These are phyloP conservation scores for Caenorhabditis sp. DNA, from an alignment of 2,888 invertebrate genomes.

Conservation along the genomic window DNA sequence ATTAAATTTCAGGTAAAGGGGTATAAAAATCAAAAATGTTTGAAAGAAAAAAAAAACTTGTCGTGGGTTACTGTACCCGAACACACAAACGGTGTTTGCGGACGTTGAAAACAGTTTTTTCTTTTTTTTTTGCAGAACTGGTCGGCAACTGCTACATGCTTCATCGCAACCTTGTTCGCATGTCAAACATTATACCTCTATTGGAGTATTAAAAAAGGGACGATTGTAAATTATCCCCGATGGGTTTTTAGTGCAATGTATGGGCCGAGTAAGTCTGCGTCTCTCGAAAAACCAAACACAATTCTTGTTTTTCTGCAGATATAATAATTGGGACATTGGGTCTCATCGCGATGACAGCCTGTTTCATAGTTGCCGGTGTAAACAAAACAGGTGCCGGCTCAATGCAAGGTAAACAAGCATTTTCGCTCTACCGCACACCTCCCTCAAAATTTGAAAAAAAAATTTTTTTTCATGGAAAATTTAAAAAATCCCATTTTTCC, in stretches of 20 bases:
- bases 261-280: constrained; percentile 21
- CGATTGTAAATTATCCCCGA: background rate
- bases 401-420: constrained; percentile 20
- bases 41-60: too few species aligned
- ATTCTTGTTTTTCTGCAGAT: constrained; percentile 25
- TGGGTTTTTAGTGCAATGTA: background rate
- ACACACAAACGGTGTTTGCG: too few species aligned
- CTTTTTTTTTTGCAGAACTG: constrained; percentile 1
- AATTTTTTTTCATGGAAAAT: too few species aligned
- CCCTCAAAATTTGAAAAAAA: too few species aligned
- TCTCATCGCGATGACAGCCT: constrained; percentile 16
- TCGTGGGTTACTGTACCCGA: too few species aligned
- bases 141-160: background rate
- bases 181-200: constrained; percentile 1
- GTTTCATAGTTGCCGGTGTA: constrained; percentile 27
- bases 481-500: too few species aligned
- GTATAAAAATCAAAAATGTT: background rate
- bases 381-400: constrained; percentile 30
- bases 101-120: too few species aligned
- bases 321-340: constrained; percentile 25
- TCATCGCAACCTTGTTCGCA: background rate
- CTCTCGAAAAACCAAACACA: background rate
- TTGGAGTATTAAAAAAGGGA: background rate
- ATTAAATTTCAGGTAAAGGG: background rate
- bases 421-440: background rate